These are phyloP conservation scores for Pseudomugil gertrudae DNA, from an alignment of 2,797 vertebrate genomes.

Conservation along the genomic window DNA sequence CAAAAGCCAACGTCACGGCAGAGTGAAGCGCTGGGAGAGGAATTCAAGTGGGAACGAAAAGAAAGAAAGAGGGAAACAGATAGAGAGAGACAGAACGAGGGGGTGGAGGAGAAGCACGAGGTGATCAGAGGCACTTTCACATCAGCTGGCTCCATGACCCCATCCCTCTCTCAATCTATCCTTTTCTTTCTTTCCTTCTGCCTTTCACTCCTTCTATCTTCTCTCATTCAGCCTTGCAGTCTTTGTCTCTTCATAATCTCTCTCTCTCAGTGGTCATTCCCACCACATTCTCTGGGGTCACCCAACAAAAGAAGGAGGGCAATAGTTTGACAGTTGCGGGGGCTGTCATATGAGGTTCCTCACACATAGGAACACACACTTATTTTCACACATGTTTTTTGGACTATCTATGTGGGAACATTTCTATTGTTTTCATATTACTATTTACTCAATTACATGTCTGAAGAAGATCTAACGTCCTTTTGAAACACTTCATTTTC, in stretches of 20 bases:
- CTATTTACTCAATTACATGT: not conserved
- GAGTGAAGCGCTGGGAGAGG: slow-evolving; percentile 76
- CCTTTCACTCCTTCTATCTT: slow-evolving; percentile 60
- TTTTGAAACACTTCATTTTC: not conserved
- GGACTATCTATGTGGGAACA: not conserved
- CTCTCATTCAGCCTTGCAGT: slow-evolving; percentile 51
- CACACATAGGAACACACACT: slow-evolving; percentile 28
- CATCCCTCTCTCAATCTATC: slow-evolving; percentile 42
- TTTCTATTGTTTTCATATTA: not conserved
- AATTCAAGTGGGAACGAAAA: slow-evolving; percentile 80
- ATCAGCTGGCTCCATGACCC: slow-evolving; percentile 74
- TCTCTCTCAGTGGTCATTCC: slow-evolving; percentile 73
- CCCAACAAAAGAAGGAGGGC: slow-evolving; percentile 71
- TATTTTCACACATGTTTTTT: slow-evolving; percentile 23
- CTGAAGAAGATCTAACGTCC: not conserved
- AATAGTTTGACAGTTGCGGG: slow-evolving; percentile 67
- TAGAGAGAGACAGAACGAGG: slow-evolving; percentile 67
- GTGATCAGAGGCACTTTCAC: slow-evolving; percentile 78
- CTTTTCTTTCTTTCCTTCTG: slow-evolving; percentile 49
- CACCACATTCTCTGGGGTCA: slow-evolving; percentile 77
- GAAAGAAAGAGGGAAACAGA: slow-evolving; percentile 72
- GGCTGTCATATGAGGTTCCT: slow-evolving; percentile 69
- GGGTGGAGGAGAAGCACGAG: slow-evolving; percentile 77
- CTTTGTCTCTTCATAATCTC: slow-evolving; percentile 71
- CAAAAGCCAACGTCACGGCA: slow-evolving; percentile 68